These are phyloP conservation scores for Eutrigla gurnardus DNA, from an alignment of 2,797 vertebrate species.

Conservation along the genomic window DNA sequence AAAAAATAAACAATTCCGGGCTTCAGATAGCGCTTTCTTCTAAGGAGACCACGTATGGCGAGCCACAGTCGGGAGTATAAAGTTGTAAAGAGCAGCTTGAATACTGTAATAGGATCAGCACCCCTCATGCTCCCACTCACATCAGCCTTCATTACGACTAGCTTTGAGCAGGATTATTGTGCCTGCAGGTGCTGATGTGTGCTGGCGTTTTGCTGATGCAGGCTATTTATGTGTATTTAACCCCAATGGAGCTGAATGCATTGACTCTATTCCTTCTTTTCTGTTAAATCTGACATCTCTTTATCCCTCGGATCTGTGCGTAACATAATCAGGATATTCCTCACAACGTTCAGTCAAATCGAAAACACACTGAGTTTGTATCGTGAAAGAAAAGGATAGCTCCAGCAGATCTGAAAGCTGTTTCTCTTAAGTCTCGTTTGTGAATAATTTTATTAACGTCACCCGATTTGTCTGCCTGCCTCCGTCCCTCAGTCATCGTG, in stretches of 20 bases:
- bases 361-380: background rate
- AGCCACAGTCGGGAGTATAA: slow-evolving; percentile 14
- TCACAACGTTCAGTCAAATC: background rate
- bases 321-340: too few relatives aligned
- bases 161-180: slow-evolving; percentile 66
- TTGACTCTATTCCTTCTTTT: background rate
- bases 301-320: background rate
- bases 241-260: background rate
- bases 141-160: slow-evolving; percentile 55
- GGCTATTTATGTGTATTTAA: background rate
- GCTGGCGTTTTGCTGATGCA: slow-evolving; percentile 23
- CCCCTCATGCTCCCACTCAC: slow-evolving; percentile 60
- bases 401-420: background rate
- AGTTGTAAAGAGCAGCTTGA: slow-evolving; percentile 57
- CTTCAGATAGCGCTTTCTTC: background rate
- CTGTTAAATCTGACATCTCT: background rate
- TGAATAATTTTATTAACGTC: slow-evolving; percentile 33
- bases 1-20: background rate
- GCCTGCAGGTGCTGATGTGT: slow-evolving; percentile 30
- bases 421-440: slow-evolving; percentile 11
- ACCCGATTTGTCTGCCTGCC: slow-evolving; percentile 27
- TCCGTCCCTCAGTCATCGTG: slow-evolving; percentile 47
- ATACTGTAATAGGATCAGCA: slow-evolving; percentile 74
- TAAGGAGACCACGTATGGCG: background rate
- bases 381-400: background rate